phyloP scores from a whole-genome alignment of 2,797 vertebrate genomes.

The Eutrigla gurnardus region DNA sequence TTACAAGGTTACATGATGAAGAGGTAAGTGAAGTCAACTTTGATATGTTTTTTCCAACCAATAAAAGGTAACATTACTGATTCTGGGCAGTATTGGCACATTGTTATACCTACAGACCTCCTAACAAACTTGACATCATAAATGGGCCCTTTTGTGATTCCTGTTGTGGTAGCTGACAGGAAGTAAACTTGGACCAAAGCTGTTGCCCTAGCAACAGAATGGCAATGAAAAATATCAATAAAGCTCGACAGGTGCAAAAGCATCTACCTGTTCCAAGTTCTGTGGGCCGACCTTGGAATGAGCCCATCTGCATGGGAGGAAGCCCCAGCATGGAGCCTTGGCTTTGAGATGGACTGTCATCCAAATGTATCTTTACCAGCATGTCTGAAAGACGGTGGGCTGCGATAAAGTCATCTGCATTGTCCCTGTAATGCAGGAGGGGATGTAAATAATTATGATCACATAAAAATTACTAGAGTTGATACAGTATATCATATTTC shows the following conservation, averaged over 20 bases:
- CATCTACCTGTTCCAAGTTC: slow-evolving; percentile 73
- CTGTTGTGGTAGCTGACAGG: not conserved
- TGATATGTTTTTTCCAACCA: not conserved
- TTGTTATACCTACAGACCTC: not conserved
- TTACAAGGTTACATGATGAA: too few species aligned
- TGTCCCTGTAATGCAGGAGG: slow-evolving; percentile 69
- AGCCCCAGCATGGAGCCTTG: slow-evolving; percentile 29
- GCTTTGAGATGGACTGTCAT: slow-evolving; percentile 71
- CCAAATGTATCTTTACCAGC: slow-evolving; percentile 79
- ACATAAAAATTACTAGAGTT: not conserved
- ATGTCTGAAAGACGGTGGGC: slow-evolving; percentile 77
- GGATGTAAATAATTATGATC: not conserved
- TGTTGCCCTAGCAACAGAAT: not conserved
- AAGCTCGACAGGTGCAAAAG: not conserved
- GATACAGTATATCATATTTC: not conserved
- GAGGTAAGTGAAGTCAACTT: not conserved
- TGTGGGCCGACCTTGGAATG: slow-evolving; percentile 45
- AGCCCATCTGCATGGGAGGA: slow-evolving; percentile 34
- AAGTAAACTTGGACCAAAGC: not conserved
- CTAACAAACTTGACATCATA: not conserved
- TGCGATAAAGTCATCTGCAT: slow-evolving; percentile 81
- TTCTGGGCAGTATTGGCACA: not conserved
- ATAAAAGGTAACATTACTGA: not conserved
- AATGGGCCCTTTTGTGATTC: not conserved
- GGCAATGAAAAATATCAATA: not conserved